Base-by-base conservation (phyloP, 2,113 vertebrate species). In the Guaruba guarouba region DNA sequence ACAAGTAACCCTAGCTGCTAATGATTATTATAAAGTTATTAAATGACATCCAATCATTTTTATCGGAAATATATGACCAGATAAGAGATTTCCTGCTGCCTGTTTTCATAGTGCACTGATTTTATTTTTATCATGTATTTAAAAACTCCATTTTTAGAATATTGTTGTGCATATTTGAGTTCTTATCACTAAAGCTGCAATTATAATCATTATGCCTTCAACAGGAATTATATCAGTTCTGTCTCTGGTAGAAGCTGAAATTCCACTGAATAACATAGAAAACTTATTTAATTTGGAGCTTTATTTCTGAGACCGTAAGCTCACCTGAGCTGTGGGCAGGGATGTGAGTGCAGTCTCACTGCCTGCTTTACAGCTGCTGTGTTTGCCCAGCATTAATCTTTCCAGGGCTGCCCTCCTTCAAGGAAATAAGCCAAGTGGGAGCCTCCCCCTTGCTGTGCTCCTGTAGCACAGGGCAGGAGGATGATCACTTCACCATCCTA, bases 381-480 rank as follows among this genome's bases (percentile, higher is more conserved):
- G 29, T 28, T n/a, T 8, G 7, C 5, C n/a, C 39, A 4, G 27
- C 1, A 1, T 13, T 23, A 11, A 49, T 27, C 14, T 35, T 48
- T 14, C 4, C 55, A 59, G 55, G 31, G n/a, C 64, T 91, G 51
- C 62, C 39, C 24, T 25, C 39, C 39, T 31, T 28, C 37, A 28
- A 46, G 31, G 43, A 29, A 23, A 6, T 0, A 13, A 24, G 44
- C 20, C 23, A 12, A 25, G 27, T 27, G 68, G 73, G 51, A 73
- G 20, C n/a, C 51, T 24, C 35, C 48, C 33, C 44, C 75, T 73
- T 13, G 25, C 61, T 29, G 24, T 9, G 44, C 39, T 48, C 55
- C 44, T 35, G 52, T n/a, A 4, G 46, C 18, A 0, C 48, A 3
- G 33, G 23, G 17, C 13, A 2, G 1, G 16, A 29, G 44, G 54